Evolutionary conservation across 2,888 invertebrate genomes (phyloP).

Genomic region (Meiosimyza decipiens): DNA sequence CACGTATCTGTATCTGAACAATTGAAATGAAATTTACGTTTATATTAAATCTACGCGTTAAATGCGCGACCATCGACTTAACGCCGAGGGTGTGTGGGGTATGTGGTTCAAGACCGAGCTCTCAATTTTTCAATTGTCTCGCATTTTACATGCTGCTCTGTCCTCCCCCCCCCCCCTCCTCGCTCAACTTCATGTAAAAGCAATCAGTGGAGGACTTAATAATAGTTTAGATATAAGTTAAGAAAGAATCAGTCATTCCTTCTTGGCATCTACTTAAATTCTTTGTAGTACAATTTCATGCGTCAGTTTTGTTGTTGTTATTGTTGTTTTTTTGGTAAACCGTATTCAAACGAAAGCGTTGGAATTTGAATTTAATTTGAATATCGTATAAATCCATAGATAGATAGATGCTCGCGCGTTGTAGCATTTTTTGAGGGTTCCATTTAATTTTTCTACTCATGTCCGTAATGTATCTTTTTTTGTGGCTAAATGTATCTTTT

Average conservation of each 20-base stretch:
- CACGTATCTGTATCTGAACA: conserved; percentile 1
- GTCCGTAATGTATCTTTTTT: too few relatives aligned
- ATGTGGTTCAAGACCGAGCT: too few relatives aligned
- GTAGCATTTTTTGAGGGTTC: too few relatives aligned
- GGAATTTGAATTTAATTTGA: conserved; percentile 13
- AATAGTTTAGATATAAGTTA: too few relatives aligned
- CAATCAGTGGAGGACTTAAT: too few relatives aligned
- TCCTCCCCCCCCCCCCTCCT: not conserved
- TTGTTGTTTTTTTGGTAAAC: conserved; percentile 5
- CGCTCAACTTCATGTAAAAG: not conserved
- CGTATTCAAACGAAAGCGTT: conserved; percentile 29
- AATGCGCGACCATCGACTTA: too few relatives aligned
- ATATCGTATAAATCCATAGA: not conserved
- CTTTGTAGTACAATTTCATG: conserved; percentile 30
- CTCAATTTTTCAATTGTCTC: too few relatives aligned
- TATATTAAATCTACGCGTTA: not conserved
- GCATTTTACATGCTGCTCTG: too few relatives aligned
- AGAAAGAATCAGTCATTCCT: not conserved
- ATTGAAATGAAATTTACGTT: not conserved
- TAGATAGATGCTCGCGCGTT: too few relatives aligned
- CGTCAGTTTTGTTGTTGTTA: conserved; percentile 22
- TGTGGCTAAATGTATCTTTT: too few relatives aligned
- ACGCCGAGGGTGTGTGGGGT: too few relatives aligned
- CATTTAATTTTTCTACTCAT: too few relatives aligned
- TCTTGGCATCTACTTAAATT: conserved; percentile 32